Conservation (phyloP, 2,113 vertebrate genomes). For the Varanus komodoensis region DNA sequence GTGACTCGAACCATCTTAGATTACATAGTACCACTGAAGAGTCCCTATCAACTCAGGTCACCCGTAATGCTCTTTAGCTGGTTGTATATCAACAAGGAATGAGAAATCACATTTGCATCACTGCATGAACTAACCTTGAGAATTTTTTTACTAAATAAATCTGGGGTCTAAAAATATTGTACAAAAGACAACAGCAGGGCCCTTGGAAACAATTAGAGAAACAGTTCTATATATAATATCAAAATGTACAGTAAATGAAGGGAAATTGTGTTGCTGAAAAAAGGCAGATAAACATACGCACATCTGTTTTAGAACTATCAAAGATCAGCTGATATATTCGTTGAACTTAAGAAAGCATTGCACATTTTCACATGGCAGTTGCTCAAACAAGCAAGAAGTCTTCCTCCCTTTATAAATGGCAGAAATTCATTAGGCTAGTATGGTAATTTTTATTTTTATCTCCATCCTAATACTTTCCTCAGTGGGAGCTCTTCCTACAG, state of each 20-base stretch:
- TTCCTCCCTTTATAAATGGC: background rate
- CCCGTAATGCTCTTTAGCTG: background rate
- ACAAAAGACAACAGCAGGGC: background rate
- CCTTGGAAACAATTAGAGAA: background rate
- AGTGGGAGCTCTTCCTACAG: background rate
- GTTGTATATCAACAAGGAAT: background rate
- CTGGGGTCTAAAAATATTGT: background rate
- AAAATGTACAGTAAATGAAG: background rate
- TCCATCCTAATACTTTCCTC: background rate
- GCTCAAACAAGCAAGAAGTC: background rate
- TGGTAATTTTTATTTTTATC: background rate
- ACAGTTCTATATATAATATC: background rate
- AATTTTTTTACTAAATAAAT: background rate
- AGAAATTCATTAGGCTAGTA: no score
- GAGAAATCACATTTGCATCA: background rate
- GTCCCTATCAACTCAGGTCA: background rate
- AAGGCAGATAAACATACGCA: background rate
- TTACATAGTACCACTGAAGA: background rate
- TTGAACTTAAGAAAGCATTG: background rate
- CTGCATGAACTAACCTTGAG: no score
- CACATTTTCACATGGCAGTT: background rate
- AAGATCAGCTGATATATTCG: background rate
- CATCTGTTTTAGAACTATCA: background rate
- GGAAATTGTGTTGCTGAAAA: background rate
- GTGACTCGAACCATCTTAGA: background rate